Conservation (phyloP, 2,797 vertebrate species). For the Cottoperca gobio region DNA sequence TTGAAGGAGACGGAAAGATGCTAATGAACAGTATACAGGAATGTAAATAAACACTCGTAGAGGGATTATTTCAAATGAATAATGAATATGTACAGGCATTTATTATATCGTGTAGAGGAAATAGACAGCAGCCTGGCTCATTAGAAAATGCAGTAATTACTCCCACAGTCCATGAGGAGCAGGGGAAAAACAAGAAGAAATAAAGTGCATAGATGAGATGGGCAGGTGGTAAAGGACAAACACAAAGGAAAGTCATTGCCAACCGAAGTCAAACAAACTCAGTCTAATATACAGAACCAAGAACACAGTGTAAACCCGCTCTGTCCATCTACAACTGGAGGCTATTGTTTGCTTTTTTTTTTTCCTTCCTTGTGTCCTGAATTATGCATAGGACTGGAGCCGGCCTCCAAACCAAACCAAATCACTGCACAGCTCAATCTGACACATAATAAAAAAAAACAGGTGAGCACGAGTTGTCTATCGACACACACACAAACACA, state of each 20-base stretch:
- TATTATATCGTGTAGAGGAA: constrained; percentile 6
- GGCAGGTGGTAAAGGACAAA: background rate
- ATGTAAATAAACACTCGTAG: constrained; percentile 26
- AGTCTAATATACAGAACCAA: too few relatives aligned
- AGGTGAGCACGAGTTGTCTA: constrained; percentile 17
- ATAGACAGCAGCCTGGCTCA: background rate
- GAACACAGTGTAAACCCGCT: constrained; percentile 2
- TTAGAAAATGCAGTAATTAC: constrained; percentile 10
- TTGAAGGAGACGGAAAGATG: constrained; percentile 11
- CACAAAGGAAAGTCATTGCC: background rate
- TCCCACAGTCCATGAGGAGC: background rate
- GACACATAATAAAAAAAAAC: constrained; percentile 47
- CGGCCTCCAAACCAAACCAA: constrained; percentile 38
- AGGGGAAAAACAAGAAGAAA: background rate
- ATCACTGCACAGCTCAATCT: constrained; percentile 60
- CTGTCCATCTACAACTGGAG: constrained; percentile 46
- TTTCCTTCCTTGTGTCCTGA: constrained; percentile 54
- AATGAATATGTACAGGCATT: background rate
- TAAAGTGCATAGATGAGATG: background rate
- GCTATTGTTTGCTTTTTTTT: constrained; percentile 61
- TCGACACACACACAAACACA: constrained; percentile 1
- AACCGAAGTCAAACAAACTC: too few relatives aligned
- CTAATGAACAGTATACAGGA: constrained; percentile 20
- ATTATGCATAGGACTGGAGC: constrained; percentile 62
- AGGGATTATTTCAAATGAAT: constrained; percentile 10